Evolutionary conservation across 2,888 invertebrate genomes (phyloP), one percentile per base, ranked within the genome.

Genomic region (Asteroscopus sphinx): DNA sequence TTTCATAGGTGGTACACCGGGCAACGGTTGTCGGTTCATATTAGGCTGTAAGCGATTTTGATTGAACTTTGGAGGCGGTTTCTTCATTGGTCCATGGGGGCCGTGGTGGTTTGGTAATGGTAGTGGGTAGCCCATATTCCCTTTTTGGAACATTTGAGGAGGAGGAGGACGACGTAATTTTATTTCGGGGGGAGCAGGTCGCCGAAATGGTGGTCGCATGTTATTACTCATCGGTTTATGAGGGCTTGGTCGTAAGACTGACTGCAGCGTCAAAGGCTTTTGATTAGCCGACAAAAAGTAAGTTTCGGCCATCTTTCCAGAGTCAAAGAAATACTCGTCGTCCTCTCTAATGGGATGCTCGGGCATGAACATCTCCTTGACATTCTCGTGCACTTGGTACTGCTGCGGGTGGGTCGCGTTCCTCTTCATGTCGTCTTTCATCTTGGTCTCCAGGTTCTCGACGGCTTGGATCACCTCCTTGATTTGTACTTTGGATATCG

Each of bases 141-240:
- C 78, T 69, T 91, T 91, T 17, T 81, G 85, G 42, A 80, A 83
- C 60, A 81, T 82, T 0, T 79, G 78, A 4, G 85, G 84, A 32
- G 79, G 78, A 4, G 85, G 84, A 32, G 89, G 93, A 64, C 94
- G 81, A 33, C 92, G 88, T n/a, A 91, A 63, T 64, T 92, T 92
- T 17, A 94, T 93, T 77, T 94, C 94, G n/a, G 93, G 93, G 0
- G 93, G 93, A 2, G 77, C 74, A 0, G 94, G 94, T 8, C 93
- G 85, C 37, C 93, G 85, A 63, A 88, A 94, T 0, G 87, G 88
- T 21, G 92, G 92, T 57, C 92, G 80, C 71, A 83, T 82, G 32
- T 86, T 85, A 32, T 86, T 85, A 6, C 81, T 85, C 55, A 73
- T 79, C 0, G 85, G 88, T 35, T 85, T 82, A 1, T 87, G 86